Conservation (phyloP, 2,797 vertebrate species). For the Neostethus bicornis region DNA sequence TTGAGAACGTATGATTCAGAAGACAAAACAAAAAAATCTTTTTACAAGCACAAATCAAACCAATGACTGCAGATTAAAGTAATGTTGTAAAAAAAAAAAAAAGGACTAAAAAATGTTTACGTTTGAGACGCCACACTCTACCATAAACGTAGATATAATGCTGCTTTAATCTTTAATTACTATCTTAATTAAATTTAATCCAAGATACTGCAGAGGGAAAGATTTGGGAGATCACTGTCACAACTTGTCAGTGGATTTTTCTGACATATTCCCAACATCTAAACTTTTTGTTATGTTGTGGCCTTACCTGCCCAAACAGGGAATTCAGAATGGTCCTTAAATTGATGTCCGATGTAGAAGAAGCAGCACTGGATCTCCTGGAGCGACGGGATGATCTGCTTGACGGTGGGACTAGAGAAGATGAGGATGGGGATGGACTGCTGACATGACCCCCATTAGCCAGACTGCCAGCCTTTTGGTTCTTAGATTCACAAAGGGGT, state of each 20-base stretch:
- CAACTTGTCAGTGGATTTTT: not conserved
- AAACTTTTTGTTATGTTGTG: not conserved
- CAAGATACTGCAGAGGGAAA: not conserved
- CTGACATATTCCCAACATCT: not conserved
- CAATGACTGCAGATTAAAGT: no score
- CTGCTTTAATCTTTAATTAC: no score
- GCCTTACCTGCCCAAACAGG: slow-evolving; percentile 95
- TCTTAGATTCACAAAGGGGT: slow-evolving; percentile 69
- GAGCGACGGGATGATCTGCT: slow-evolving; percentile 83
- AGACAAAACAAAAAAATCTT: no score
- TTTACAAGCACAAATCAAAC: no score
- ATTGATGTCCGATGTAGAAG: slow-evolving; percentile 83
- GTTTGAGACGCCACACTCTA: not conserved
- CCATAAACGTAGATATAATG: no score
- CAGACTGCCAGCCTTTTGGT: slow-evolving; percentile 62
- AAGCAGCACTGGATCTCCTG: slow-evolving; percentile 79
- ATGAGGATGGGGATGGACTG: slow-evolving; percentile 72
- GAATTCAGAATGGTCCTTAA: slow-evolving; percentile 91
- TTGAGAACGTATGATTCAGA: no score
- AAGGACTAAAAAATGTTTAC: not conserved
- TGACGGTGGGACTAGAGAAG: slow-evolving; percentile 79
- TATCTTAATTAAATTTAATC: not conserved
- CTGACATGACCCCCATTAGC: slow-evolving; percentile 52
- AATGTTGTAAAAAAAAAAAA: no score
- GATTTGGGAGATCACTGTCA: slow-evolving; percentile 10